Evolutionary conservation across 2,797 vertebrate species (phyloP), one percentile per base, ranked within the genome.

Genomic region (Coracias cyanogaster): DNA sequence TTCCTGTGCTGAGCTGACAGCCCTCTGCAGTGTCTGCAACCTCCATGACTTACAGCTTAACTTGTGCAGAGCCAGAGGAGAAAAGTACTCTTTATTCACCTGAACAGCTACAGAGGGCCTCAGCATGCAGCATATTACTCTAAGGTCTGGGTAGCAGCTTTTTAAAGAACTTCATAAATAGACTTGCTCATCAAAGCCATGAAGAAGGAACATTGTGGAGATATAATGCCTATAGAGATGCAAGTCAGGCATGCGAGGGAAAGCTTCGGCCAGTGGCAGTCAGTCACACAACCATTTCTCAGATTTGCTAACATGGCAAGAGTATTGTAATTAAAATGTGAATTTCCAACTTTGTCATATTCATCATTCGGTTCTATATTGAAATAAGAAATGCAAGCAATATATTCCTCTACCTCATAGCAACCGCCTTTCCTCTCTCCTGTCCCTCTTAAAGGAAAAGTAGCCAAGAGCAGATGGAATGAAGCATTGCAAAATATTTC

Each of bases 151-250:
- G 28, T 43, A 72, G 54, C 35, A 46, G 22, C 24, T 48, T 86
- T 94, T 72, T 49, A 8, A 86, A 86, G 66, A 90, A 54, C 10
- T 90, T 62, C 73, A 62, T 48, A 90, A 94, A 88, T 33, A 94
- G 43, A 55, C 5, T 24, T 55, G 26, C 24, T 83, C 2, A 12
- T 88, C 70, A 83, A 72, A 81, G 82, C 61, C 45, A 33, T 10
- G 58, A 55, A 41, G 54, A 54, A n/a, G 8, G 33, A 51, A 39
- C 35, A 6, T 14, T 35, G 52, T 69, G 57, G 31, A 76, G 24
- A 29, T n/a, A 25, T 3, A 49, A 54, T 3, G 2, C 61, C 37
- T 72, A 16, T 2, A 86, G 79, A 73, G 28, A 46, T 74, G 72
- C 58, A n/a, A 31, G 48, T 66, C 62, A 46, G 43, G 67, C 17